Percentiles rank a stretch among this genome's conserved stretches.
Conservation (phyloP, 2,888 invertebrate genomes). For the Penaeus monodon region DNA sequence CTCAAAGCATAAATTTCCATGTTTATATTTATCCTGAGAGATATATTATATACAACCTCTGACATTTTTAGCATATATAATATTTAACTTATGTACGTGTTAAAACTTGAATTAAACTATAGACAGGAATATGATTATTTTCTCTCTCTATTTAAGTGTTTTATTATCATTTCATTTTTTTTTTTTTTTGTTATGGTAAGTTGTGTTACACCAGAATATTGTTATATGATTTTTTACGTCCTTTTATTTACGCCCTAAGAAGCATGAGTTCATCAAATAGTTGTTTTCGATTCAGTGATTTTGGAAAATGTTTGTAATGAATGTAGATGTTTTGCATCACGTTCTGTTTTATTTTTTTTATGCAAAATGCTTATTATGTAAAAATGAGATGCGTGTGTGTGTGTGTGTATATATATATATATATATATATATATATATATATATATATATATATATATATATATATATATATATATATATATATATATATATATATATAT, state of each 20-base stretch:
- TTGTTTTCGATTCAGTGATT: not conserved
- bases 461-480: conserved; percentile 7
- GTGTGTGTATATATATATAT: not conserved
- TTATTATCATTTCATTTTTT: too few species aligned
- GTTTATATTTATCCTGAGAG: too few species aligned
- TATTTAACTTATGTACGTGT: too few species aligned
- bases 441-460: conserved; percentile 9
- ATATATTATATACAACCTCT: too few species aligned
- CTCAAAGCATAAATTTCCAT: too few species aligned
- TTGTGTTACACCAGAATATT: too few species aligned
- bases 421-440: conserved; percentile 11
- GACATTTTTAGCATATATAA: too few species aligned
- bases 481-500: not conserved
- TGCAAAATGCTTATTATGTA: too few species aligned
- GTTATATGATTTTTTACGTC: not conserved
- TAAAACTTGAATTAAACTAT: too few species aligned
- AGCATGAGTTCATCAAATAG: not conserved
- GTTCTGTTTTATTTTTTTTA: not conserved
- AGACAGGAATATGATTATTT: too few species aligned
- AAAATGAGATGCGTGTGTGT: not conserved
- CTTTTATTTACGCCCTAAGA: not conserved
- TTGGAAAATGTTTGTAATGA: not conserved
- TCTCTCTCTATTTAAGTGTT: too few species aligned
- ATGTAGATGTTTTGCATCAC: not conserved
- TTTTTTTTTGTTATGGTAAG: too few species aligned